Evolutionary conservation across 2,797 vertebrate species (phyloP).

Genomic region (Triplophysa yarkandensis): DNA sequence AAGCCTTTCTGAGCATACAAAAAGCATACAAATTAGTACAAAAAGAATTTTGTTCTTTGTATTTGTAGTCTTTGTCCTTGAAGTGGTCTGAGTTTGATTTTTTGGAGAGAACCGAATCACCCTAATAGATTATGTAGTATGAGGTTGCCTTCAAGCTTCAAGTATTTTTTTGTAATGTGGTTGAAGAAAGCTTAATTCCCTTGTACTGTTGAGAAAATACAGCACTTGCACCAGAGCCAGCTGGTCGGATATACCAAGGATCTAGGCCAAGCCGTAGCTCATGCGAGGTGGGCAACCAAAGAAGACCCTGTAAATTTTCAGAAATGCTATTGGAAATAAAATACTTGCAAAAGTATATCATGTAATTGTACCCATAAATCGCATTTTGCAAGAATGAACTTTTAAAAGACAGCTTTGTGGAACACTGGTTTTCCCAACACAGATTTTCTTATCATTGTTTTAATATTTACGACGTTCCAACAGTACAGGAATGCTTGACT

Average conservation of each 20-base stretch:
- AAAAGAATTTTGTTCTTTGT: not conserved
- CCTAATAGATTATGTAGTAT: not conserved
- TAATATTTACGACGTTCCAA: conserved; percentile 51
- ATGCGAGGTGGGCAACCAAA: conserved; percentile 41
- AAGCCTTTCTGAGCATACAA: not conserved
- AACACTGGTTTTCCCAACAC: conserved; percentile 22
- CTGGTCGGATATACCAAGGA: conserved; percentile 24
- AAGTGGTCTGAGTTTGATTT: not conserved
- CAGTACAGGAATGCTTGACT: conserved; percentile 38
- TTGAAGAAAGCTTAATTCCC: conserved; percentile 1
- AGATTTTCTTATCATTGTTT: conserved; percentile 25
- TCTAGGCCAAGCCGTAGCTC: conserved; percentile 44
- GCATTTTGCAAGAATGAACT: conserved; percentile 6
- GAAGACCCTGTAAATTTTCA: conserved; percentile 30
- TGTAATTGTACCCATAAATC: conserved; percentile 39
- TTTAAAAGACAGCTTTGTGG: conserved; percentile 20
- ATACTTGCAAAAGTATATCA: conserved; percentile 14
- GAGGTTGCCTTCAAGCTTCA: not conserved
- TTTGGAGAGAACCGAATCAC: not conserved
- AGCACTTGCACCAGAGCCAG: conserved; percentile 36
- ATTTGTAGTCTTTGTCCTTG: not conserved
- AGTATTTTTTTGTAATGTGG: not conserved
- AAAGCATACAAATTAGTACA: too few relatives aligned
- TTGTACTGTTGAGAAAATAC: not conserved
- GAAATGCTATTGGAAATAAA: conserved; percentile 13